Base-by-base conservation (phyloP, 2,888 invertebrate species). In the Dichetophora obliterata region DNA sequence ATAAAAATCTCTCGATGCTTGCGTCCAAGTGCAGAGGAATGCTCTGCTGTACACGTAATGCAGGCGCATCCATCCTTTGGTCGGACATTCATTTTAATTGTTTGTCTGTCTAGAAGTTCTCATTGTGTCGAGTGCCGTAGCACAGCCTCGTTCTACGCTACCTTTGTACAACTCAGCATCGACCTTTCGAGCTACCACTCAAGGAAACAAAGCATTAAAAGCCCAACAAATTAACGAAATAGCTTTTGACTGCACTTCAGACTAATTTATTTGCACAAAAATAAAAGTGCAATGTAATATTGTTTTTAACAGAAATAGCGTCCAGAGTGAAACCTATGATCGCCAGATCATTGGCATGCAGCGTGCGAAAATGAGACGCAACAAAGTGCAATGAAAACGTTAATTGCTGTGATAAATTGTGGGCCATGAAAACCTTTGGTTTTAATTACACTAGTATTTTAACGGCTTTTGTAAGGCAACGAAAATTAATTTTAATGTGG, bases 191-290 rank as follows among this genome's bases (percentile, higher is more conserved):
- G 22, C 5, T 34, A 65, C 76, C 78, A 77, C 81, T 84, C 82
- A 86, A 83, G 84, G 86, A 85, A 86, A 86, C 86, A 86, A 86
- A 86, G 86, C 86, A 86, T 85, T 85, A 84, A 84, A 77, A 75
- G 78, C 75, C 77, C 76, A 70, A 75, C 75, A 80, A 78, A 80
- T 79, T 79, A 77, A 78, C 70, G 76, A 65, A 76, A 76, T 63
- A 54, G 70, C 75, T 74, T 74, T 68, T 50, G 59, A 66, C 68
- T 59, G 74, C 74, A 59, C 34, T 48, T 48, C 70, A 63, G 48
- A 77, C 74, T 54, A 52, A 65, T 61, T 72, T 75, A 75, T 78
- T 27, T 27, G 48, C 52, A 69, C 61, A 48, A 50, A 14, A 61
- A 63, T 9, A 48, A 65, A 52, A 65, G 31, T 5, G 5, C 31